Percentiles rank a stretch among this genome's conserved stretches.
phyloP scores from a whole-genome alignment of 2,113 vertebrate genomes.

The Regulus satrapa region DNA sequence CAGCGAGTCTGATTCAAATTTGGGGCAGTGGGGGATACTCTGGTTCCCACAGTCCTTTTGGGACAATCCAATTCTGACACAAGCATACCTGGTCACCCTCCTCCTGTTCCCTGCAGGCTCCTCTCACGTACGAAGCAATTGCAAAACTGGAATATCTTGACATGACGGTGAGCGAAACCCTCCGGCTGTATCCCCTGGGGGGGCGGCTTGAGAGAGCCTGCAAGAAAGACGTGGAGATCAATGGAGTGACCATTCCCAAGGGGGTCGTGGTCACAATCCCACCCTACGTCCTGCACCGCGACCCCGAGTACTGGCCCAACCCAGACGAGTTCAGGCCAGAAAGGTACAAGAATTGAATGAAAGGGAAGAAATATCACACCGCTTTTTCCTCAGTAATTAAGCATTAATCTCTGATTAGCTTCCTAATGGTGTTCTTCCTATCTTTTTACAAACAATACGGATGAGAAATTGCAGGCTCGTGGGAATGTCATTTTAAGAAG shows the following conservation, averaged over 20 bases:
- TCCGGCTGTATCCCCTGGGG: constrained; percentile 74
- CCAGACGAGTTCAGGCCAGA: constrained; percentile 84
- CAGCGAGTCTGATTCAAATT: fast-evolving
- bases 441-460: not conserved
- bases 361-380: not conserved
- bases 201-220: constrained; percentile 75
- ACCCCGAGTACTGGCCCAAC: constrained; percentile 75
- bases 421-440: constrained; percentile 4
- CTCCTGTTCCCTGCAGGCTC: not conserved
- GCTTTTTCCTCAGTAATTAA: not conserved
- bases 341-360: constrained; percentile 67
- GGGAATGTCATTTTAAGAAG: not conserved
- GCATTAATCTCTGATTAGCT: constrained; percentile 31
- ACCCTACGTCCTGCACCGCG: constrained; percentile 46
- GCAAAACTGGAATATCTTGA: constrained; percentile 84
- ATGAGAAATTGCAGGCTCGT: not conserved
- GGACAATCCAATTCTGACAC: not conserved
- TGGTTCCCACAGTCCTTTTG: not conserved
- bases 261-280: constrained; percentile 68
- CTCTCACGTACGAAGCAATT: constrained; percentile 68
- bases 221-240: constrained; percentile 77
- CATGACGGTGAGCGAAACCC: constrained; percentile 72
- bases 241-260: constrained; percentile 80
- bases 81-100: not conserved
- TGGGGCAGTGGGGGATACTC: not conserved